Base-by-base conservation (phyloP, 2,888 invertebrate genomes). In the Drosophila yooni region DNA sequence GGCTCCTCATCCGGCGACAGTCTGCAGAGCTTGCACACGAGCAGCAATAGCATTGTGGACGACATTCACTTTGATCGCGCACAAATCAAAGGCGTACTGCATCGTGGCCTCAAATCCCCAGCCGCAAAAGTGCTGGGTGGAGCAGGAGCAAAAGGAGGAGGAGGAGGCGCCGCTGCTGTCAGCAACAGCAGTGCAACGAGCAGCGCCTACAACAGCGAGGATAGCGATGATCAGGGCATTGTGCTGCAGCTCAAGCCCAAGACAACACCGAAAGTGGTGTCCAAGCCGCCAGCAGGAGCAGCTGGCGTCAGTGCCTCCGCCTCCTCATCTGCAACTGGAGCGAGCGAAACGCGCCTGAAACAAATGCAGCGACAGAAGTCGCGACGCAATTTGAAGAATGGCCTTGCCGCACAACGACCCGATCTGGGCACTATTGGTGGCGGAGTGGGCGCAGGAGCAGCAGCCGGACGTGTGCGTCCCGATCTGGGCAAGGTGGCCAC, bases 381-480 rank as follows among this genome's bases (percentile, higher is more conserved):
- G 38, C 91, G 93, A 25, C 92, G 93, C 13, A 93, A 93, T 73
- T 93, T 94, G 15, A 93, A 94, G 57, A 94, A 79, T 91, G 94
- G 92, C 82, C 94, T 93, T 83, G 94, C 93, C 74, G 93, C 79
- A 75, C 94, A 91, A 92, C 93, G 95, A 52, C 94, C 95, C 0
- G 96, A 95, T 91, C 92, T 96, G 46, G 96, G 96, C 38, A 94
- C 89, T 79, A 91, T 93, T 53, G 94, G 94, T 7, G 95, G 94
- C 15, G 68, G 13, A 56, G 57, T 50, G 2, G 13, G 46, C 27
- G 94, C 3, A 94, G 94, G 7, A 83, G 86, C n/a, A 79, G 38
- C 46, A 21, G 48, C 31, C 0, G 61, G 79, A 11, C 78, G 87
- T 57, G 83, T 92, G 33, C 90, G 92, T 3, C 79, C 91, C 6